A percentile compares a stretch with the other conserved stretches of the same genome.
phyloP scores from a whole-genome alignment of 2,113 vertebrate species.

The Romanogobio albipinnatus region DNA sequence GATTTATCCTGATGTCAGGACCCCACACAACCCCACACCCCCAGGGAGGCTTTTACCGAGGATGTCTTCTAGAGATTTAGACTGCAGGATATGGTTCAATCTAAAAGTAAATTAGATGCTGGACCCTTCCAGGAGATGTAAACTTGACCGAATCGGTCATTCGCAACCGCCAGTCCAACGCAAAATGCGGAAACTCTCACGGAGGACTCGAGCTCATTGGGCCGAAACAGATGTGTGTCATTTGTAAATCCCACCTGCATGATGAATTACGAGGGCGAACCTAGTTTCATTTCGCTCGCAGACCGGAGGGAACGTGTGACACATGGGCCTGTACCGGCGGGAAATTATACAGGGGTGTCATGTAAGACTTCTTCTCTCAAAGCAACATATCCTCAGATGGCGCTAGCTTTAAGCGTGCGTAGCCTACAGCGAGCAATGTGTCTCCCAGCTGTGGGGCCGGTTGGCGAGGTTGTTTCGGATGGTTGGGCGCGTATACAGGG shows the following conservation, averaged over 20 bases:
- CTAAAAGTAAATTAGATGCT: constrained; percentile 14
- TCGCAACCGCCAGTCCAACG: background rate
- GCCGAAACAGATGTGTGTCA: constrained; percentile 45
- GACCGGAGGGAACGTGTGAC: constrained; percentile 35
- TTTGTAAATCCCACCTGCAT: constrained; percentile 42
- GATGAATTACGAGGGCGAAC: constrained; percentile 50
- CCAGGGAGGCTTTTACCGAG: background rate
- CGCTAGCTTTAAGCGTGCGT: constrained; percentile 9
- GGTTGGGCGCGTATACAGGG: background rate
- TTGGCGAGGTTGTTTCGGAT: constrained; percentile 9
- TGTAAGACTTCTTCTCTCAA: constrained; percentile 30
- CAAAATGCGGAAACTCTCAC: background rate
- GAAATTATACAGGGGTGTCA: constrained; percentile 53
- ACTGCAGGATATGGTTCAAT: constrained; percentile 23
- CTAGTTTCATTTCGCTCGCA: constrained; percentile 33
- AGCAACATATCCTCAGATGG: constrained; percentile 35
- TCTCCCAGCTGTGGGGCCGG: background rate
- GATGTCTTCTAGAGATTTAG: constrained; percentile 23
- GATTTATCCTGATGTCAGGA: background rate
- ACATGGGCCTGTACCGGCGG: constrained; percentile 29
- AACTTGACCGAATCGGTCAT: background rate
- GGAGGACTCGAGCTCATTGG: constrained; percentile 18
- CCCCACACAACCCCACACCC: background rate
- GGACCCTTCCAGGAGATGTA: background rate
- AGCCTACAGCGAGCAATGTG: constrained; percentile 31